Percentiles rank a stretch among this genome's conserved stretches.
These are phyloP conservation scores for Ochropacha duplaris DNA, from an alignment of 2,888 invertebrate species.

Conservation along the genomic window DNA sequence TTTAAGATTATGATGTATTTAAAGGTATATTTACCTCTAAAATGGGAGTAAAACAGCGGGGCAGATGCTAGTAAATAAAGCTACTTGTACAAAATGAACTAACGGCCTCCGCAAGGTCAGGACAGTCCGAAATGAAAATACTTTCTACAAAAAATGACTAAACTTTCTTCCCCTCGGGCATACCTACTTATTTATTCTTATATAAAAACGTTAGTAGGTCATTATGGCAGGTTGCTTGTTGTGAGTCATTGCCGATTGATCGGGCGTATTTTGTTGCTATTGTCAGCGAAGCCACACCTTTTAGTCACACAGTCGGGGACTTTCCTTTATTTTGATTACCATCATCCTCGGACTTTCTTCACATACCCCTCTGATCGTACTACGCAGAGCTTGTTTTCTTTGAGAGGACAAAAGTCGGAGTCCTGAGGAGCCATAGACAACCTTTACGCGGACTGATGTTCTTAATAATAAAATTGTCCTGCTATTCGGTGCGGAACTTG, in stretches of 20 bases:
- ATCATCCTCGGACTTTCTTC: neutral
- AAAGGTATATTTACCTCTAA: no score
- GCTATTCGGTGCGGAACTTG: no score
- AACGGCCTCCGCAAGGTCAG: conserved; percentile 19
- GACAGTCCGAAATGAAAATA: conserved; percentile 1
- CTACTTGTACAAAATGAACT: no score
- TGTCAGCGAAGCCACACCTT: neutral
- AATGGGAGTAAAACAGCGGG: no score
- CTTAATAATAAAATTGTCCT: no score
- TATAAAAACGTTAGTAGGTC: conserved; percentile 25
- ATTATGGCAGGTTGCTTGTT: conserved; percentile 23
- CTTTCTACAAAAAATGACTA: conserved; percentile 24
- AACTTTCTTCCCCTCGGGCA: conserved; percentile 33
- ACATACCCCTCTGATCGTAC: no score
- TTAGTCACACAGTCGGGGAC: neutral
- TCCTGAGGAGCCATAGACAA: no score
- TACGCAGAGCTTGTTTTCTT: no score
- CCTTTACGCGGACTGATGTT: no score
- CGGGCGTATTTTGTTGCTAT: neutral
- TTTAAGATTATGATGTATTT: no score
- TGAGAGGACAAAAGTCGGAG: no score
- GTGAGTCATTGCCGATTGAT: neutral
- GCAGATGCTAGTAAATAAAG: neutral
- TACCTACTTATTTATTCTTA: conserved; percentile 2
- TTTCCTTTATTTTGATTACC: neutral